A percentile compares a stretch with the other conserved stretches of the same genome.
These are phyloP conservation scores for Philhelius pedissequus DNA, from an alignment of 2,888 invertebrate species.

Conservation along the genomic window DNA sequence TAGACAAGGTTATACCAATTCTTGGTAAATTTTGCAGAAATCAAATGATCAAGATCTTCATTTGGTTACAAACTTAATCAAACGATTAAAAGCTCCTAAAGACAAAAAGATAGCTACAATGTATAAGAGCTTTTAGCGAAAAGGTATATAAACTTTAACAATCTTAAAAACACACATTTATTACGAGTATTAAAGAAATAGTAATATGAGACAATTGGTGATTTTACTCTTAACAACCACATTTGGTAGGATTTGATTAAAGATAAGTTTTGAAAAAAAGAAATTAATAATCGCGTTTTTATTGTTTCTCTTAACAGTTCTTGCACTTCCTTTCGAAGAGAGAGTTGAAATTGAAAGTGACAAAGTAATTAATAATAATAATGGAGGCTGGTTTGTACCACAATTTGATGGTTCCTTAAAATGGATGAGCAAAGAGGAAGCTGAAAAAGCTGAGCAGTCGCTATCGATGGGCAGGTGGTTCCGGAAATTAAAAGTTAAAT, in stretches of 20 bases:
- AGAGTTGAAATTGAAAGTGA: no score
- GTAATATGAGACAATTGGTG: neutral
- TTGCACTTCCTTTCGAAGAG: neutral
- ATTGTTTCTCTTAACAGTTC: no score
- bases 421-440: conserved; percentile 70
- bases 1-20: no score
- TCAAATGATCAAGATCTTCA: no score
- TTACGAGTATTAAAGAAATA: neutral
- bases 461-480: neutral
- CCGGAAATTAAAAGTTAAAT: neutral
- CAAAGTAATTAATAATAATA: no score
- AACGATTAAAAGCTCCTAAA: no score
- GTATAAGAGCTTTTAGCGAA: neutral
- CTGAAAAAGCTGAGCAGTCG: neutral
- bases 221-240: neutral
- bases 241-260: neutral
- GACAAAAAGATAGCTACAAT: no score
- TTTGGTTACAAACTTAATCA: no score
- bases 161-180: neutral
- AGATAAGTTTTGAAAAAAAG: no score
- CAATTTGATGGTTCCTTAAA: conserved; percentile 58
- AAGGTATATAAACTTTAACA: neutral
- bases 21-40: no score
- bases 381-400: conserved; percentile 71
- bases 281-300: no score